Base-by-base conservation (phyloP, 1,140 invertebrate genomes). In the Drosophila teissieri region DNA sequence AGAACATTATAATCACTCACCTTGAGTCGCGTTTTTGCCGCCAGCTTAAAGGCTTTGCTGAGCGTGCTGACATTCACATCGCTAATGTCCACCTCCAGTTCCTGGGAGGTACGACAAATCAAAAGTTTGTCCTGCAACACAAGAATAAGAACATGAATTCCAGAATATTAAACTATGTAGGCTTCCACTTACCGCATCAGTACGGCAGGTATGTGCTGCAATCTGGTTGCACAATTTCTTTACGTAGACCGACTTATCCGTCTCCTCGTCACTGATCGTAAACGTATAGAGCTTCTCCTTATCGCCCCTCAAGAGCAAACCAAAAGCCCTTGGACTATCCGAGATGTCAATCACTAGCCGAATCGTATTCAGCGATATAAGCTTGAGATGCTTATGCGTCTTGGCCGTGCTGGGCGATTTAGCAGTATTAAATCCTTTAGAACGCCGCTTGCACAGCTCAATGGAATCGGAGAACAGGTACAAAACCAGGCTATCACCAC, bases 381-480 rank as follows among this genome's bases (percentile, higher is more conserved):
- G 94, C 82, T 96, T 96, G 46, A 99, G 94, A 91, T 99, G 98
- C 92, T 98, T 98, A 92, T 97, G 98, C 1, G 95, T 95, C 92
- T 98, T 98, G 93, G 52, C 93, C 88, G 73, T 94, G 93, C 85
- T 94, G 94, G 96, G 95, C 75, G 95, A 96, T 81, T 96, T 95
- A 34, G 93, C 85, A 5, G 94, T 94, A 73, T 95, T 96, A 54
- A 96, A 95, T 27, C 94, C 95, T 91, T 96, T 96, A 17, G 96
- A 97, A 88, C 96, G 94, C 92, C 96, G 96, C 92, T 98, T 98
- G 93, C 95, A 96, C 88, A 98, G 96, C 93, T 98, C 97, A 80
- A 99, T 94, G 68, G 96, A 96, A 93, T 99, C 98, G 27, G 97
- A 97, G 92, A 99, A 99, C 1, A 99, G 93, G 92, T 98, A 98